Conservation (phyloP, 2,888 invertebrate genomes). For the Polyommatus icarus region DNA sequence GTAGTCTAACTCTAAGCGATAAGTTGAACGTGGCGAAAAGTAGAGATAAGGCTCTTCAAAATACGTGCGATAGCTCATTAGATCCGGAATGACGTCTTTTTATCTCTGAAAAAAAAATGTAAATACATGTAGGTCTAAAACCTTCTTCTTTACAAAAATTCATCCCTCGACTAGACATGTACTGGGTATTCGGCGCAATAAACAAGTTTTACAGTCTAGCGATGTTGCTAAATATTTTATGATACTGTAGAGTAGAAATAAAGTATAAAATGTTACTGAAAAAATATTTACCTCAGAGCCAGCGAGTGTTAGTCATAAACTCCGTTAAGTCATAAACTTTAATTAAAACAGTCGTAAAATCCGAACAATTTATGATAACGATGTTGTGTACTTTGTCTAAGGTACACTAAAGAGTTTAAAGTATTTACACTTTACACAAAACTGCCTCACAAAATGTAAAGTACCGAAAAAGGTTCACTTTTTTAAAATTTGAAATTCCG, state of each 20-base stretch:
- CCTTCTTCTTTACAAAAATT: no score
- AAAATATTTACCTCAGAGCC: conserved; percentile 9
- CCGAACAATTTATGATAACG: not conserved
- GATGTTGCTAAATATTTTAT: not conserved
- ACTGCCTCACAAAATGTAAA: not conserved
- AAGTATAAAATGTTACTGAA: not conserved
- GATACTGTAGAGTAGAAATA: not conserved
- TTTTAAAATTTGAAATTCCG: not conserved
- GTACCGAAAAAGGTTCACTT: not conserved
- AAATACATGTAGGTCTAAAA: no score
- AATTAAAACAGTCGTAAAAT: conserved; percentile 4
- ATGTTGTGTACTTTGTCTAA: not conserved
- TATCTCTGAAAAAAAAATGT: no score
- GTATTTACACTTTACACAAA: not conserved
- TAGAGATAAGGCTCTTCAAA: no score
- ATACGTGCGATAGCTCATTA: no score
- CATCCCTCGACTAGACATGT: no score
- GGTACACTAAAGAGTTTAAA: not conserved
- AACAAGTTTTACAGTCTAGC: no score
- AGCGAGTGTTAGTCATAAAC: not conserved
- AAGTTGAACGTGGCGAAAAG: no score
- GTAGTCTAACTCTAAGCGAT: no score
- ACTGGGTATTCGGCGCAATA: no score
- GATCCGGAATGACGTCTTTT: no score
- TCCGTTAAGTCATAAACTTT: not conserved